Evolutionary conservation across 1,140 invertebrate genomes (phyloP), one percentile per base, ranked within the genome.

Genomic region (Formica exsecta): DNA sequence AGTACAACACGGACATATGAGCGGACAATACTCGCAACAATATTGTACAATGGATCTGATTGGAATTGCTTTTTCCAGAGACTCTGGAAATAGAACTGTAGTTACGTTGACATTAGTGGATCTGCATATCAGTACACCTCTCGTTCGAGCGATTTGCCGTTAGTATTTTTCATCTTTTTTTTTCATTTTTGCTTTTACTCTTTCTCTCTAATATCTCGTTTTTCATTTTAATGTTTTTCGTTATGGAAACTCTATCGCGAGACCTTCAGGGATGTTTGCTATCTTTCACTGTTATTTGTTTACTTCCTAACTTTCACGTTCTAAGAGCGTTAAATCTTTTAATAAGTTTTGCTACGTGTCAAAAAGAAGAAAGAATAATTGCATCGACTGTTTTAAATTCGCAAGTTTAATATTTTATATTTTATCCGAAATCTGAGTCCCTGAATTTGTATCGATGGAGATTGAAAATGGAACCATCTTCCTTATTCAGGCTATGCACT

Each of bases 51-150:
- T 93, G 92, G 92, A 92, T 95, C 92, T 92, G 94, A 94, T 95
- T 94, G 94, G 92, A 94, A 94, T 95, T 95, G 93, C 93, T 93
- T 95, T 95, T 95, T 95, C 94, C 94, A 95, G 95, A 95, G 93
- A 93, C 93, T 95, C 95, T 95, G 94, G 94, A 95, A 95, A 95
- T 95, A 95, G 94, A 95, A 95, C 94, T 94, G 94, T 93, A 94
- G 93, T 93, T 93, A 93, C 93, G 91, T 94, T 93, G 92, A 90
- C 89, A 95, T 95, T 94, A 95, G 94, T 95, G 88, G 93, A 92
- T 91, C 92, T 93, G 89, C 88, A 64, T 87, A 87, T 88, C 68
- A 65, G 74, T 61, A 65, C 86, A 65, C 41, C 65, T 88, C 81
- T 86, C 88, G 86, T 81, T 83, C 70, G 89, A 90, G 81, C 87